A percentile compares a stretch with the other conserved stretches of the same genome.
Conservation (phyloP, 2,113 vertebrate species). For the Grammomys dolichurus region DNA sequence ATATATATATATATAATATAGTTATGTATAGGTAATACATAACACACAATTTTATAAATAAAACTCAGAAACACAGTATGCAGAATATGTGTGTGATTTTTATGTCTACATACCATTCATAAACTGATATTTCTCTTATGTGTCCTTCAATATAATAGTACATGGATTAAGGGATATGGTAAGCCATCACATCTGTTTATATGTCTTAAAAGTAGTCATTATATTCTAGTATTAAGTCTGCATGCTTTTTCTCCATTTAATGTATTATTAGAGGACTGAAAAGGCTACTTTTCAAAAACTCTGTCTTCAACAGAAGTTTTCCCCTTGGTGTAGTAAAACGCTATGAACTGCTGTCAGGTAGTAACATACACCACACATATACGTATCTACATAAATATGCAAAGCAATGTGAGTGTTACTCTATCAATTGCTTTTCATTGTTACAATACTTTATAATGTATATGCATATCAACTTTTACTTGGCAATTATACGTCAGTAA, state of each 20-base stretch:
- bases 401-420: neutral
- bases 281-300: neutral
- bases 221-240: neutral
- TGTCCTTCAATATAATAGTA: neutral
- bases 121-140: neutral
- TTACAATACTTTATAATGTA: neutral
- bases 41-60: neutral
- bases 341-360: neutral
- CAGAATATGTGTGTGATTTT: neutral
- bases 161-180: neutral
- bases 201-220: neutral
- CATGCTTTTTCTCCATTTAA: neutral
- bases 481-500: neutral
- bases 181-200: constrained; percentile 10
- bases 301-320: neutral
- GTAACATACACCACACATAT: neutral
- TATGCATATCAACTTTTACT: neutral
- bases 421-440: neutral
- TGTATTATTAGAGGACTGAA: neutral
- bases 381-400: neutral
- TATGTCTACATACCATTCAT: neutral
- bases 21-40: neutral
- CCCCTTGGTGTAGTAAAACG: neutral
- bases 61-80: neutral
- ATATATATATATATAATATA: neutral